These are phyloP conservation scores for Lochmaea crataegi DNA, from an alignment of 2,888 invertebrate species.

Conservation along the genomic window DNA sequence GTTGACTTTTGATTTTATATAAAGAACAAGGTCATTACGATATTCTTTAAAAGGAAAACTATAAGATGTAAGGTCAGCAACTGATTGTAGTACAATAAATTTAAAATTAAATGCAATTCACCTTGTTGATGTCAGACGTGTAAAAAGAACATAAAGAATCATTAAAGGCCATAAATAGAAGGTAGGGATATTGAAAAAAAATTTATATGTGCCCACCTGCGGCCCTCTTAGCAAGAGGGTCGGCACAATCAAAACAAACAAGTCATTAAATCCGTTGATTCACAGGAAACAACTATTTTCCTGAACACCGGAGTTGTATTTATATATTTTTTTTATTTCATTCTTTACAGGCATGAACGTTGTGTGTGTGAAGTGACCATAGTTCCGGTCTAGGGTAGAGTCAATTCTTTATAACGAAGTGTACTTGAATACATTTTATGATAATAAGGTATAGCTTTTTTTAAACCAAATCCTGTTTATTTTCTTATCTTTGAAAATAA, in stretches of 20 bases:
- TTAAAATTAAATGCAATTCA: too few relatives aligned
- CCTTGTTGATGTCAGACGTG: too few relatives aligned
- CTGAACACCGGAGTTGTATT: constrained; percentile 41
- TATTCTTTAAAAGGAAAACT: background rate
- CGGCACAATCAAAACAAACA: constrained; percentile 47
- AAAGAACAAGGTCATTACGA: background rate
- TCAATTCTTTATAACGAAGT: constrained; percentile 15
- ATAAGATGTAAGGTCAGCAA: background rate
- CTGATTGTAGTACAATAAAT: background rate
- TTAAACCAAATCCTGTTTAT: background rate
- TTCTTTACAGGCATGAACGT: constrained; percentile 5
- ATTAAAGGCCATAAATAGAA: too few relatives aligned
- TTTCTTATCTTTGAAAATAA: background rate
- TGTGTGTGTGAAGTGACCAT: constrained; percentile 38
- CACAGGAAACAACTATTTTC: constrained; percentile 56
- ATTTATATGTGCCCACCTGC: background rate
- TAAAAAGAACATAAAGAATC: too few relatives aligned
- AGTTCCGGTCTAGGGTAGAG: constrained; percentile 50
- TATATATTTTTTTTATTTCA: constrained; percentile 7
- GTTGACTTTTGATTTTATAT: background rate
- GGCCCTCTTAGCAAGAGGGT: constrained; percentile 31
- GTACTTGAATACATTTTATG: constrained; percentile 5
- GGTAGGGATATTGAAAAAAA: too few relatives aligned
- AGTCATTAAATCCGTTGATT: constrained; percentile 53
- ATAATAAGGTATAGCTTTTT: background rate